Base-by-base conservation (phyloP, 2,113 vertebrate genomes). In the Astur gentilis region DNA sequence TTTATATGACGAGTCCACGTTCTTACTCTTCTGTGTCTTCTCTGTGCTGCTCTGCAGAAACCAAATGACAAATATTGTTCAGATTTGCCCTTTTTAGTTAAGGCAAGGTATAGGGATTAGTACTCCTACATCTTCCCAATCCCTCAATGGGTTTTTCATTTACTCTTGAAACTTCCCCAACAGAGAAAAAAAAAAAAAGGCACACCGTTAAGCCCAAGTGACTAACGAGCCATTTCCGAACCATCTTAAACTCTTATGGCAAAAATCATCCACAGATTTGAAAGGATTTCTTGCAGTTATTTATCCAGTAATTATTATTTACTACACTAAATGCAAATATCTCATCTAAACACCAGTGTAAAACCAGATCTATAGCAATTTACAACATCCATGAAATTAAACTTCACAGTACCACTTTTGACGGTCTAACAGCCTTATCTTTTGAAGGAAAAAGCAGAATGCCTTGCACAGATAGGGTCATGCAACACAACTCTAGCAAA, bases 1-100 rank as follows among this genome's bases (percentile, higher is more conserved):
- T 99, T 99, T 94, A 99, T 98, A 72, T 99, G 98, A 36, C 99
- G 99, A 65, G 99, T 99, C 99, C 99, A 99, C 0, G 98, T 99
- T 98, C 98, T 99, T 72, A 99, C 99, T 90, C 99, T 98, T 83
- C 98, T 99, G 96, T 99, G 99, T 75, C 99, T 98, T 97, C 98
- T 98, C 91, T 99, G 98, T 66, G 98, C 98, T 0, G 92, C 97
- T 97, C 98, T 99, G 92, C 23, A 44, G 83, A 96, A 93, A 92
- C 13, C 36, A 97, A 96, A 66, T 34, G 4, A 94, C 31, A 93
- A 75, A 1, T 47, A 13, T 1, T 57, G 13, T 42, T 93, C 5
- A 3, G 7, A 45, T 83, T 93, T 73, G 22, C 5, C 80, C 11
- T 40, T 75, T 86, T 50, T 15, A 44, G 34, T 34, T 66, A 62